A percentile compares a stretch with the other conserved stretches of the same genome.
These are phyloP conservation scores for Apodemus agrarius DNA, from an alignment of 2,797 vertebrate species.

Conservation along the genomic window DNA sequence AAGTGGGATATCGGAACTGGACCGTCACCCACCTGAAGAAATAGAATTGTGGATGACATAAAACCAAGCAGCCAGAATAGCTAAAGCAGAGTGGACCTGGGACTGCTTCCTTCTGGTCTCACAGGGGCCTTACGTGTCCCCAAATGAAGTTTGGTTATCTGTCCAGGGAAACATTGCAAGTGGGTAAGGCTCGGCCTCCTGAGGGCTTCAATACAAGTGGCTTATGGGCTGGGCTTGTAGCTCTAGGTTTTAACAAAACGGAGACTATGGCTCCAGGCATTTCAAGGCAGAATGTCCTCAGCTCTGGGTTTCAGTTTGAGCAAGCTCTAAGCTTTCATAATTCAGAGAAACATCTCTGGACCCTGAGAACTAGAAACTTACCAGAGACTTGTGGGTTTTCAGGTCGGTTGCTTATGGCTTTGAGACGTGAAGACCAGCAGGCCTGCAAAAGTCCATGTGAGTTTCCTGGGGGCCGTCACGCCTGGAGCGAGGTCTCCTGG, in stretches of 20 bases:
- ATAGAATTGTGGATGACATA: background rate
- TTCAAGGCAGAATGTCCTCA: background rate
- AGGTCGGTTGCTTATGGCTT: background rate
- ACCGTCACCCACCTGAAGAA: background rate
- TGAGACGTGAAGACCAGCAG: background rate
- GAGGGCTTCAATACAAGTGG: background rate
- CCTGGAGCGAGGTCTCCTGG: background rate
- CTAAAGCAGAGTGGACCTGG: background rate
- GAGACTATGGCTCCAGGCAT: background rate
- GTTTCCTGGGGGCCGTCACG: background rate
- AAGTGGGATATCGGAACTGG: rapidly evolving
- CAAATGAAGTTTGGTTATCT: background rate
- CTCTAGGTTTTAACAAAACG: background rate
- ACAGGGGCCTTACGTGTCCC: background rate
- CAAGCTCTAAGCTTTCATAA: background rate
- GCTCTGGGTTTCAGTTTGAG: background rate
- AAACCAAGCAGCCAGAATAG: background rate
- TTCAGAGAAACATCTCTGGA: background rate
- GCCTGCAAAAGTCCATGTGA: background rate
- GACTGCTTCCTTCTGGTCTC: background rate
- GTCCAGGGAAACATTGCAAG: background rate
- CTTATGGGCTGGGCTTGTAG: background rate
- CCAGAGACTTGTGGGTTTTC: background rate
- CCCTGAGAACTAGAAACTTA: background rate
- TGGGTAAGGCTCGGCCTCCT: background rate